These are phyloP conservation scores for Poecilia velifera DNA, from an alignment of 2,797 vertebrate species.

Conservation along the genomic window DNA sequence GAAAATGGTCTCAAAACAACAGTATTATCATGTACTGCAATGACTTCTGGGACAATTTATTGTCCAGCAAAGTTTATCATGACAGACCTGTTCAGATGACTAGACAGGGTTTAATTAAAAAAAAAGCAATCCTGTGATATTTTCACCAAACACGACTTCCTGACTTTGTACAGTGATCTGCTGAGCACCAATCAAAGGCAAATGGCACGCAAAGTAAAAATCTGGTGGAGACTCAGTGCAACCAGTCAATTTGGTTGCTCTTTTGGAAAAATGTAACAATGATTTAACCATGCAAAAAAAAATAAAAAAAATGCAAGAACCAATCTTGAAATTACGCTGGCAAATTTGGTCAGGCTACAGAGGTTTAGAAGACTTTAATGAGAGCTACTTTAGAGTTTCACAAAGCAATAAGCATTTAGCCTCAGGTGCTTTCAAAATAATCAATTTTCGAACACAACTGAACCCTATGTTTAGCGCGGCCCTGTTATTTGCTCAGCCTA, in stretches of 20 bases:
- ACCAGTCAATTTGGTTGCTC: conserved; percentile 28
- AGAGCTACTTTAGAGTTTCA: conserved; percentile 23
- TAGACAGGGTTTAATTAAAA: background rate
- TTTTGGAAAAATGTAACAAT: conserved; percentile 13
- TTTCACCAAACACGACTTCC: background rate
- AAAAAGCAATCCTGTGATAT: background rate
- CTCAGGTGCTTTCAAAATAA: conserved; percentile 19
- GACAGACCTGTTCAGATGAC: too few species aligned
- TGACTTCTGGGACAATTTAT: too few species aligned
- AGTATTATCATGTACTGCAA: too few species aligned
- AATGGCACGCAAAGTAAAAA: conserved; percentile 12
- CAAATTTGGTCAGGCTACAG: conserved; percentile 16
- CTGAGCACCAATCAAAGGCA: conserved; percentile 11
- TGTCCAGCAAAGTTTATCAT: too few species aligned
- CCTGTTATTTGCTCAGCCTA: conserved; percentile 26
- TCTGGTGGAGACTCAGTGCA: conserved; percentile 13
- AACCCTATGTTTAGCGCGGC: conserved; percentile 18
- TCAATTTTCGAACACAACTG: conserved; percentile 17
- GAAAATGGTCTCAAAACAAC: too few species aligned
- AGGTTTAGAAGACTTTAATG: background rate
- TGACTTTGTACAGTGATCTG: background rate
- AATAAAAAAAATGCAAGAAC: background rate
- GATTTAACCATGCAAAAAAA: conserved; percentile 24
- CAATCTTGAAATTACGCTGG: background rate
- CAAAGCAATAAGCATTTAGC: background rate